Base-by-base conservation (phyloP, 2,113 vertebrate species). In the Sinocyclocheilus anshuiensis region DNA sequence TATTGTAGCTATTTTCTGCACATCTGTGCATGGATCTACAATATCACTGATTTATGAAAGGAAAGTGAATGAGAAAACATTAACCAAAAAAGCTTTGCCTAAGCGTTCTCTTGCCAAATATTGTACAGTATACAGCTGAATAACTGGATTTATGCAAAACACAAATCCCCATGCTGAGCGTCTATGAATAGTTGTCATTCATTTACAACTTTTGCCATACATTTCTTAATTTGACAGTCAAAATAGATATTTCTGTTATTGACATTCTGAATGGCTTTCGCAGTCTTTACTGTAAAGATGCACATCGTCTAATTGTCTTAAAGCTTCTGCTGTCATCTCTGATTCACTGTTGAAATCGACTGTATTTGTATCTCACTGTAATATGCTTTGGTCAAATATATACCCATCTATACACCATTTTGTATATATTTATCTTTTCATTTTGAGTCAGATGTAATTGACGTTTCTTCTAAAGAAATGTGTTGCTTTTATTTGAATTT, bases 361-460 rank as follows among this genome's bases (percentile, higher is more conserved):
- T 81, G 9, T 85, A 85, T 86, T 55, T 69, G 67, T 72, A 82
- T 88, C 24, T 84, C 39, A 63, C 76, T 80, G 81, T 69, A 77
- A 80, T 84, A 33, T 89, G 39, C 59, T 71, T 65, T 86, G 76
- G 81, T 86, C 87, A 75, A 89, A 75, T 85, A 87, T 87, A 79
- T 87, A 86, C 61, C 84, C 57, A 26, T 74, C 83, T 74, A 88
- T 77, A 84, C 9, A 45, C 57, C 29, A 22, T 77, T 13, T 29
- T 86, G 26, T 69, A 24, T 50, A 22, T 67, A 10, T 83, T 18
- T 79, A 24, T 61, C 3, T 72, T 36, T 79, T 86, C 42, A 33
- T 22, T 67, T 67, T 29, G 15, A 65, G 36, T 45, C 39, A 1
- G 1, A 45, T 45, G 10, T 45, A 45, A 45, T 12, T 22, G 29